Base-by-base conservation (phyloP, 2,113 vertebrate species). In the Rostratula benghalensis region DNA sequence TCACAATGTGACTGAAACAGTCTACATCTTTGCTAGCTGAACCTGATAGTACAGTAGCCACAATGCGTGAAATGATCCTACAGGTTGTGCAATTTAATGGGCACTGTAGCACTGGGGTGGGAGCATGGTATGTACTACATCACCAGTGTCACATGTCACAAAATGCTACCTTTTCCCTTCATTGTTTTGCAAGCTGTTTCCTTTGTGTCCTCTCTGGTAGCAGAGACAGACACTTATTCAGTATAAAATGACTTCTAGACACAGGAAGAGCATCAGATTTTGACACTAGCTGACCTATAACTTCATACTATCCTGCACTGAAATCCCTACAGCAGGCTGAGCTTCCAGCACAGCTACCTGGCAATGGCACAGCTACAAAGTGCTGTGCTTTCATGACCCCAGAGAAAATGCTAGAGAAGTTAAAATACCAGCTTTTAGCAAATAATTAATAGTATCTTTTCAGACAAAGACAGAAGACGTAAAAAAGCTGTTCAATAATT, bases 101-200 rank as follows among this genome's bases (percentile, higher is more conserved):
- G 11, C 19, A 8, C 3, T 17, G 20, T 15, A 46, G 68, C 60
- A 68, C 9, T 0, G 0, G 19, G 5, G 9, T 17, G 48, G 10
- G 30, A 69, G 27, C 1, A 0, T 10, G 28, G 13, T 22, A 1
- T 8, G 15, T 20, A 24, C 22, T 25, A 54, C 45, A 51, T 4
- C 25, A 37, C 22, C 43, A 45, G 61, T 7, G 39, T 53, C 31
- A 82, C 1, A 0, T 7, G 39, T 53, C 31, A 82, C 1, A 0
- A 91, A 79, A 18, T 9, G 9, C 27, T 23, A 7, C 16, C 45
- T 37, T 50, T 76, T 74, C 8, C 28, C 23, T 48, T 94, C 23
- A 8, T 5, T 2, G 33, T 65, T 87, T 85, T 54, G 13, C 46
- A 65, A 70, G 41, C 11, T 10, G 15, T 61, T 83, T 83, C 48